Evolutionary conservation across 2,888 invertebrate genomes (phyloP).

Genomic region (Gymnocheta viridis): DNA sequence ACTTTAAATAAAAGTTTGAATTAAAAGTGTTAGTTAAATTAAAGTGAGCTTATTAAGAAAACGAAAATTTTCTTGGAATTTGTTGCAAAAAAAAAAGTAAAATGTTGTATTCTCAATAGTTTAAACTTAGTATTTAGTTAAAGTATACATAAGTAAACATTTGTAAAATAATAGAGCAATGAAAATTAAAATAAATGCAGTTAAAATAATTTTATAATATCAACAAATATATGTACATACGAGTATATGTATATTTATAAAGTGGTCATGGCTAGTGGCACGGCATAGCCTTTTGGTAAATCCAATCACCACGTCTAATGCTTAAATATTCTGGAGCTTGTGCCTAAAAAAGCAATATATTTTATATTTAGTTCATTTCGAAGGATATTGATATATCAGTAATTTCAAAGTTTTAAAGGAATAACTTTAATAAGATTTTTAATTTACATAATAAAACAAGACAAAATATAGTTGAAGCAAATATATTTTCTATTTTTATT

Average conservation of each 20-base stretch:
- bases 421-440: too few species aligned
- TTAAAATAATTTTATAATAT: conserved; percentile 47
- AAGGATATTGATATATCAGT: too few species aligned
- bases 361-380: not conserved
- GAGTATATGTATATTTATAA: conserved; percentile 71
- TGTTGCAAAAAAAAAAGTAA: conserved; percentile 38
- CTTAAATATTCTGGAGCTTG: conserved; percentile 96
- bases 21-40: conserved; percentile 48
- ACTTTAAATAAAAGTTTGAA: conserved; percentile 32
- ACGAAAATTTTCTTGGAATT: conserved; percentile 40
- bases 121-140: conserved; percentile 25
- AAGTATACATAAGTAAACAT: conserved; percentile 9
- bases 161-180: conserved; percentile 20
- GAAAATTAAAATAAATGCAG: conserved; percentile 47
- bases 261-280: conserved; percentile 95
- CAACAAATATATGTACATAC: not conserved
- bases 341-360: conserved; percentile 84
- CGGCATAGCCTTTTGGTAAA: conserved; percentile 96
- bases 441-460: too few species aligned
- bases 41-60: conserved; percentile 67
- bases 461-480: too few species aligned
- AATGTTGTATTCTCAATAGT: conserved; percentile 33
- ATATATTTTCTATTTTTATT: too few species aligned
- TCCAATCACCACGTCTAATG: conserved; percentile 95
- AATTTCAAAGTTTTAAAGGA: too few species aligned